Evolutionary conservation across 2,797 vertebrate species (phyloP).

Genomic region (Sebastes iracundus): DNA sequence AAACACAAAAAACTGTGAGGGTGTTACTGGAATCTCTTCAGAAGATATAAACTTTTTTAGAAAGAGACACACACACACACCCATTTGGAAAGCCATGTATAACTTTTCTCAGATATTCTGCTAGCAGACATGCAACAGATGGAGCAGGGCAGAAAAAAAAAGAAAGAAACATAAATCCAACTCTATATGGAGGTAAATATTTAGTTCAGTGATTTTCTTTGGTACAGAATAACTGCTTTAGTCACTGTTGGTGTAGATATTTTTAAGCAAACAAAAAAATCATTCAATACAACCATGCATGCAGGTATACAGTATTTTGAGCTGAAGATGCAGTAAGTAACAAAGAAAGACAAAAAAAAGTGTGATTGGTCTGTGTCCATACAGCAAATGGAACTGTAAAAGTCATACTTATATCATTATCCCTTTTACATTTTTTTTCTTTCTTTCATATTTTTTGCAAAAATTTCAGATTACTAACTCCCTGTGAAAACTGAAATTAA

Average conservation of each 20-base stretch:
- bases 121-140: conserved; percentile 8
- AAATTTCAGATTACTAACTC: neutral
- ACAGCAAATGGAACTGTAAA: neutral
- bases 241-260: neutral
- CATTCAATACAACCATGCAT: neutral
- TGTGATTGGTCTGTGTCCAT: neutral
- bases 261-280: neutral
- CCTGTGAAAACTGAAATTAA: too few species aligned
- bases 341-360: neutral
- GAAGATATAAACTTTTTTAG: neutral
- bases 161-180: too few species aligned
- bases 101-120: neutral
- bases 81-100: neutral
- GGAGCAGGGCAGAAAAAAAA: neutral
- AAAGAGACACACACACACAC: neutral
- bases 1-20: neutral
- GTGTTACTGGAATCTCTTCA: neutral
- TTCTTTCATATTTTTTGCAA: neutral
- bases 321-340: neutral
- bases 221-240: neutral
- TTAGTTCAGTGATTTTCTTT: neutral
- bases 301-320: neutral
- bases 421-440: neutral
- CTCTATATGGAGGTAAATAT: conserved; percentile 1
- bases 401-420: neutral